These are phyloP conservation scores for Drosophila repleta DNA, from an alignment of 1,140 invertebrate genomes.

Conservation along the genomic window DNA sequence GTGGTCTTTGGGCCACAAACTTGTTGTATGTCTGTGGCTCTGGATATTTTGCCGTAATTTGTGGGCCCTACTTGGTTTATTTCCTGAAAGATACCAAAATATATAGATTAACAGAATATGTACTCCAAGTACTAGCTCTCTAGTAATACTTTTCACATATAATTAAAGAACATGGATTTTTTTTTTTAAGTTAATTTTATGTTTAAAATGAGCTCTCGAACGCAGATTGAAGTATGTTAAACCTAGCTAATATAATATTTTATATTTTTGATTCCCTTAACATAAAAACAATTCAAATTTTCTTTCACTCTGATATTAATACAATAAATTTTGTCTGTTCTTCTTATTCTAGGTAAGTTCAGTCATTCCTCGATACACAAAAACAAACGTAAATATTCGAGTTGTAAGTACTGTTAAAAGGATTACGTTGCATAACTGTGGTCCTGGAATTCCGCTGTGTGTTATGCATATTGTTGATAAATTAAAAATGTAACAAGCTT, in stretches of 20 bases:
- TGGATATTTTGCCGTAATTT: conserved; percentile 17
- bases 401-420: conserved; percentile 62
- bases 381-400: conserved; percentile 34
- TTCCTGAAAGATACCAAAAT: conserved; percentile 1
- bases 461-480: conserved; percentile 55
- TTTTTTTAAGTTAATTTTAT: too few relatives aligned
- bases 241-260: too few relatives aligned
- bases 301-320: not conserved
- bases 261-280: too few relatives aligned
- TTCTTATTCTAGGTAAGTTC: conserved; percentile 69
- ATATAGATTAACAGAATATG: not conserved
- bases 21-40: conserved; percentile 8
- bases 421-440: conserved; percentile 16
- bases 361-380: not conserved
- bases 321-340: not conserved
- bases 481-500: conserved; percentile 65
- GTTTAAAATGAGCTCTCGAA: too few relatives aligned
- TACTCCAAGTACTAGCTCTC: too few relatives aligned
- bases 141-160: too few relatives aligned
- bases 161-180: too few relatives aligned
- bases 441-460: conserved; percentile 16
- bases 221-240: too few relatives aligned
- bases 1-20: conserved; percentile 32
- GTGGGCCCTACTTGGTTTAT: conserved; percentile 7
- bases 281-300: too few relatives aligned